phyloP scores from a whole-genome alignment of 35 echinoderm and acorn worm genomes.

The Lytechinus variegatus region DNA sequence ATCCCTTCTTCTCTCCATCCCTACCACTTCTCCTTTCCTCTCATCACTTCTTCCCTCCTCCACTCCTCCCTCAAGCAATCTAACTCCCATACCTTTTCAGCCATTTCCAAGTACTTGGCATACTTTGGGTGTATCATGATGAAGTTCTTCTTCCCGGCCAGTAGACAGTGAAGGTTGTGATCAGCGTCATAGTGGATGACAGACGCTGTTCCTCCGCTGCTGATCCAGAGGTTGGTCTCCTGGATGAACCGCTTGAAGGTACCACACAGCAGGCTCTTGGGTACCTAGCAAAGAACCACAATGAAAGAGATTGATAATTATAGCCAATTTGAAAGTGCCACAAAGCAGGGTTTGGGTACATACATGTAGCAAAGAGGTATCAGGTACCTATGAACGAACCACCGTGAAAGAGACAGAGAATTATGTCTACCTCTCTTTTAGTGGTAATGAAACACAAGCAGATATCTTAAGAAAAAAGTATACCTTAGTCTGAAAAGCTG shows the following conservation, averaged over 20 bases:
- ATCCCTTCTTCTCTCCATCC: neutral
- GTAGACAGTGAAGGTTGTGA: slow-evolving; percentile 93
- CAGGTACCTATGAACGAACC: too few relatives aligned
- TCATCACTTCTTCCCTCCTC: neutral
- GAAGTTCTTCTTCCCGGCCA: slow-evolving; percentile 92
- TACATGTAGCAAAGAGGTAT: too few relatives aligned
- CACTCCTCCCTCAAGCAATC: neutral
- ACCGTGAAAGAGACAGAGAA: too few relatives aligned
- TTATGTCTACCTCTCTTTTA: too few relatives aligned
- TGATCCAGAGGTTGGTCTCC: slow-evolving; percentile 96
- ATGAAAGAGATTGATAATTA: neutral
- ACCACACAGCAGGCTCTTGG: slow-evolving; percentile 89
- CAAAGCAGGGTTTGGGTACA: too few relatives aligned
- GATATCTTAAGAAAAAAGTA: too few relatives aligned
- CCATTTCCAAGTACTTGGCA: slow-evolving; percentile 69
- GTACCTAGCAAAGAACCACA: slow-evolving; percentile 62
- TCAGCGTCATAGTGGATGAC: slow-evolving; percentile 97
- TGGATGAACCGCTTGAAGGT: slow-evolving; percentile 81
- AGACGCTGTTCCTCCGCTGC: slow-evolving; percentile 88
- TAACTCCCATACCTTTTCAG: slow-evolving; percentile 59
- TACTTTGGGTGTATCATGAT: slow-evolving; percentile 94
- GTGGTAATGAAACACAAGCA: too few relatives aligned
- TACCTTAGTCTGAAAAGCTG: too few relatives aligned
- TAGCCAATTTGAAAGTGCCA: too few relatives aligned
- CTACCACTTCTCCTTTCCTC: neutral